Conservation (phyloP, 2,888 invertebrate genomes). For the Pseudococcus longispinus region DNA sequence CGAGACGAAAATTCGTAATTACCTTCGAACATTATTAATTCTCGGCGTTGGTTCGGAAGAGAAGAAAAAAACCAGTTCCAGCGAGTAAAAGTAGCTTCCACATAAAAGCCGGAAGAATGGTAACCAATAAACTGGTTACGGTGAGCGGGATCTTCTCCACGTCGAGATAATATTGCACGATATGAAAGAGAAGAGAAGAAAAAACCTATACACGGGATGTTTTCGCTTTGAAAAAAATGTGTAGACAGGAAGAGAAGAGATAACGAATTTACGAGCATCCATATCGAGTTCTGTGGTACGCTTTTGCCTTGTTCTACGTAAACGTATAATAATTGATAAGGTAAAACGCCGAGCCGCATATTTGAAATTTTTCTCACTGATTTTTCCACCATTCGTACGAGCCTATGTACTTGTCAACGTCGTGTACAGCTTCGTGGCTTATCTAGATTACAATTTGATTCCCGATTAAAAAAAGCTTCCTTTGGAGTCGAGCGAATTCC, state of each 20-base stretch:
- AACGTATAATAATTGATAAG: not conserved
- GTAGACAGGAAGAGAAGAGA: constrained; percentile 21
- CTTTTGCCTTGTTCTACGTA: not conserved
- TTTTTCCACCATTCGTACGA: not conserved
- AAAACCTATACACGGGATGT: not conserved
- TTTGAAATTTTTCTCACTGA: constrained; percentile 13
- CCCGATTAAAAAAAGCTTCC: not conserved
- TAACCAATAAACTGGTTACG: constrained; percentile 32
- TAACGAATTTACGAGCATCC: constrained; percentile 14
- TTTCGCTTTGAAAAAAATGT: constrained; percentile 9
- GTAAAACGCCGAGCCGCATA: not conserved
- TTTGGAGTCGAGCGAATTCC: not conserved
- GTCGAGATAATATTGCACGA: constrained; percentile 45
- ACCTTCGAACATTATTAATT: not conserved
- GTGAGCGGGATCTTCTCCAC: constrained; percentile 10
- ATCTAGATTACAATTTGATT: not conserved
- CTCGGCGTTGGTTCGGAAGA: not conserved
- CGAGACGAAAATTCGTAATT: not conserved
- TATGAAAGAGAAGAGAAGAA: not conserved
- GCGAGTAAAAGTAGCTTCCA: constrained; percentile 44
- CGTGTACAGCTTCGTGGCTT: not conserved
- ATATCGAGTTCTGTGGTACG: not conserved
- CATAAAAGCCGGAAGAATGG: constrained; percentile 45
- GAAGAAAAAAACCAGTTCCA: not conserved
- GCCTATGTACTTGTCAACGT: not conserved